Conservation (phyloP, 2,888 invertebrate genomes). For the Megaustenia siamemsis region DNA sequence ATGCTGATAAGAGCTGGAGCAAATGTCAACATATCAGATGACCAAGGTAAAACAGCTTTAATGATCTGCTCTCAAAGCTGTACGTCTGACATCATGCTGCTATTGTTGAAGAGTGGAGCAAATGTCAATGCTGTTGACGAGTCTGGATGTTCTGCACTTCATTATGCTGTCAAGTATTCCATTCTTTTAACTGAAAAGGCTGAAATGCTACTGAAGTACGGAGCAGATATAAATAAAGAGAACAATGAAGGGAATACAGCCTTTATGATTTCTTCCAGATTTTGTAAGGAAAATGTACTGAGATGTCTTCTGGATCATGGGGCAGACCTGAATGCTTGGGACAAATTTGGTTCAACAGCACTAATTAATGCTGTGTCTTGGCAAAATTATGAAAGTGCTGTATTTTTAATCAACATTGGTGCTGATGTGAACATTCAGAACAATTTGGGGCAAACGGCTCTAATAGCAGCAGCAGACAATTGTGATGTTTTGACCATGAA, state of each 20-base stretch:
- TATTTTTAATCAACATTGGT: not conserved
- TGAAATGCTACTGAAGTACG: conserved; percentile 26
- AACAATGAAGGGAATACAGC: not conserved
- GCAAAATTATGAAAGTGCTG: not conserved
- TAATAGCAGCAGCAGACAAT: not conserved
- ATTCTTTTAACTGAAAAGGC: conserved; percentile 33
- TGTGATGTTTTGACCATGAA: conserved; percentile 3
- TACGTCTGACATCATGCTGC: not conserved
- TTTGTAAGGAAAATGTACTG: conserved; percentile 6
- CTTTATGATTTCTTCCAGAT: conserved; percentile 28
- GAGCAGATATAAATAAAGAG: conserved; percentile 30
- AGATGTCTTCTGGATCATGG: conserved; percentile 26
- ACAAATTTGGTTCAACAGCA: conserved; percentile 13
- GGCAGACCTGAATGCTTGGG: conserved; percentile 26
- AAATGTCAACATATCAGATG: conserved; percentile 12
- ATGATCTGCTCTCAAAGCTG: conserved; percentile 15
- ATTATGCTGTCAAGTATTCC: conserved; percentile 22
- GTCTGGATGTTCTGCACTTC: conserved; percentile 6
- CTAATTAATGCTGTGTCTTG: not conserved
- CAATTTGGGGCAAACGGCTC: not conserved
- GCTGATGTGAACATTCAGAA: conserved; percentile 36
- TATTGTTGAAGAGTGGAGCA: conserved; percentile 23
- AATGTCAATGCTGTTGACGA: conserved; percentile 41
- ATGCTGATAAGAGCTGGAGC: conserved; percentile 33
- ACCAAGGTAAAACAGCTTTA: conserved; percentile 24